A percentile compares a stretch with the other conserved stretches of the same genome.
phyloP scores from a whole-genome alignment of 2,797 vertebrate species.

The Pangasius macronema region DNA sequence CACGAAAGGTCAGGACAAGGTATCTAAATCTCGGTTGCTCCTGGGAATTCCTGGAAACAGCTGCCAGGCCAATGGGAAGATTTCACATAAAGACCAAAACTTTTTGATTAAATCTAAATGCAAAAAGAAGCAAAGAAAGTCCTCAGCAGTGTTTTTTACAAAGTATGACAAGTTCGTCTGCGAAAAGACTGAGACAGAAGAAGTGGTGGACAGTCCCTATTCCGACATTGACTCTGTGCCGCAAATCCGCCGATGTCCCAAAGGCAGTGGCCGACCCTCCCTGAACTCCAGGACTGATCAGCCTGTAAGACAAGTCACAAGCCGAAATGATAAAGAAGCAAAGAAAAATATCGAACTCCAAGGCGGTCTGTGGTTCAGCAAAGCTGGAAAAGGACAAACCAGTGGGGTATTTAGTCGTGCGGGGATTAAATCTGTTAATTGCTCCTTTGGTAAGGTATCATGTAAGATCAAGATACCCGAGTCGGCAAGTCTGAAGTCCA shows the following conservation, averaged over 20 bases:
- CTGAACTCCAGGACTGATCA: conserved; percentile 42
- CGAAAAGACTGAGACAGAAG: conserved; percentile 55
- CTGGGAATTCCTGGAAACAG: conserved; percentile 53
- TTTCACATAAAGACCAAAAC: conserved; percentile 64
- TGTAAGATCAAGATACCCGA: conserved; percentile 71
- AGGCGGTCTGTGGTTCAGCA: conserved; percentile 78
- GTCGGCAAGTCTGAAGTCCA: conserved; percentile 42
- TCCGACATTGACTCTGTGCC: conserved; percentile 79
- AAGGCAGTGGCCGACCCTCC: conserved; percentile 70
- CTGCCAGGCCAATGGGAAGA: conserved; percentile 63
- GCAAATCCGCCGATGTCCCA: conserved; percentile 76
- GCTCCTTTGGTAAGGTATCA: conserved; percentile 69
- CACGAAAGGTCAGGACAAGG: conserved; percentile 57
- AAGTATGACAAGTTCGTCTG: conserved; percentile 56
- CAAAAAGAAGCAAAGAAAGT: conserved; percentile 69
- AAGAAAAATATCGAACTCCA: conserved; percentile 72
- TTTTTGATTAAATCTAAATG: conserved; percentile 64
- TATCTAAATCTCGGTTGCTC: conserved; percentile 38
- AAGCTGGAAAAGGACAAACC: conserved; percentile 73
- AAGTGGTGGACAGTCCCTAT: conserved; percentile 65
- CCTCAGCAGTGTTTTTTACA: conserved; percentile 50
- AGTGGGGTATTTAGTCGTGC: conserved; percentile 50
- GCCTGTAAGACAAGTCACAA: conserved; percentile 50
- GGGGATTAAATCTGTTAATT: conserved; percentile 68
- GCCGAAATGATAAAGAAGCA: conserved; percentile 64